Evolutionary conservation across 2,888 invertebrate genomes (phyloP).

Genomic region (Drosophila hamatofila): DNA sequence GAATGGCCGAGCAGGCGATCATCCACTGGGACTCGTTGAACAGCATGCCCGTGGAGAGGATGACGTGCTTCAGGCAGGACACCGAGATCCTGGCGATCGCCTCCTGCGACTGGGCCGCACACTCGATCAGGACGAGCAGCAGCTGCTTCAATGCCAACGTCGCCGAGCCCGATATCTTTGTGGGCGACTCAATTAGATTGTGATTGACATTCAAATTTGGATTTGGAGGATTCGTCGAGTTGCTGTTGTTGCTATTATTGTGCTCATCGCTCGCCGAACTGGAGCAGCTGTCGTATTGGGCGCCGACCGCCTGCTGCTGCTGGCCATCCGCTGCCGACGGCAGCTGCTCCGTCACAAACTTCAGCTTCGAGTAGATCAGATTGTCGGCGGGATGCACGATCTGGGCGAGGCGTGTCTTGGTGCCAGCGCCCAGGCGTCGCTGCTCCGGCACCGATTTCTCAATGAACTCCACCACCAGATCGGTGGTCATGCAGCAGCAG

Average conservation of each 20-base stretch:
- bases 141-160: conserved; percentile 94
- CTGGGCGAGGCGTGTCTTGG: conserved; percentile 81
- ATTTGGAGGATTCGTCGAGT: conserved; percentile 34
- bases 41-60: conserved; percentile 93
- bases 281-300: conserved; percentile 62
- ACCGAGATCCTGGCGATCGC: conserved; percentile 96
- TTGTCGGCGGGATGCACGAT: conserved; percentile 84
- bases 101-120: conserved; percentile 95
- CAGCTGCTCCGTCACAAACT: conserved; percentile 82
- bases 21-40: conserved; percentile 94
- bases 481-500: conserved; percentile 96
- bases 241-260: conserved; percentile 18
- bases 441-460: conserved; percentile 87
- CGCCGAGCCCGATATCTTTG: conserved; percentile 87
- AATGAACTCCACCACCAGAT: conserved; percentile 94
- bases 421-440: conserved; percentile 64
- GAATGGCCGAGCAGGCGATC: conserved; percentile 92
- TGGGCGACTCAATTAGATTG: conserved; percentile 84
- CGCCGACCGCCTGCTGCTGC: conserved; percentile 32
- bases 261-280: conserved; percentile 53
- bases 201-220: conserved; percentile 43
- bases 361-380: conserved; percentile 83
- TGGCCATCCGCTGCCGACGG: conserved; percentile 39
- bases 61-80: conserved; percentile 94
- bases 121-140: conserved; percentile 94